A percentile compares a stretch with the other conserved stretches of the same genome.
Evolutionary conservation across 2,888 invertebrate species (phyloP).

Genomic region (Malthinus seriepunctatus): DNA sequence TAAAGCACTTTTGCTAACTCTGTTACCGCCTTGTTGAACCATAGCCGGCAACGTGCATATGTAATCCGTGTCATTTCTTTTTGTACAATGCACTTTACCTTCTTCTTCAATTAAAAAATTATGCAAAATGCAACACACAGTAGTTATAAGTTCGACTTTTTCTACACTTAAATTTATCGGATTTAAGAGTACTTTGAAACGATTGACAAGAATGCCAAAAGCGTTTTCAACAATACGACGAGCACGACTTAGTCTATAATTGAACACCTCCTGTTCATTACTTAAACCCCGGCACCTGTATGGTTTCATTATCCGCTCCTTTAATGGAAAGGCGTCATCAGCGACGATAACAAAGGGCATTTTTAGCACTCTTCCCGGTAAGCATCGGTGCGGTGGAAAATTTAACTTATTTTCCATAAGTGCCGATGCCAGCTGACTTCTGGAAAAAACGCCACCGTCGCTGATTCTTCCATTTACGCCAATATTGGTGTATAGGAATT

Average conservation of each 20-base stretch:
- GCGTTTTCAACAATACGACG: slow-evolving; percentile 6
- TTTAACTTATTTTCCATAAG: neutral
- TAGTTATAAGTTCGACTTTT: slow-evolving; percentile 8
- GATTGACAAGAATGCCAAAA: slow-evolving; percentile 1
- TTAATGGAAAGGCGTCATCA: slow-evolving; percentile 7
- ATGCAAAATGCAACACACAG: neutral
- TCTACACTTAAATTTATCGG: slow-evolving; percentile 7
- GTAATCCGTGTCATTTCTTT: neutral
- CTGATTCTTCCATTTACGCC: slow-evolving; percentile 38
- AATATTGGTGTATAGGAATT: slow-evolving; percentile 37
- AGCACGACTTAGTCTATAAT: slow-evolving; percentile 7
- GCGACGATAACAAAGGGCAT: slow-evolving; percentile 8
- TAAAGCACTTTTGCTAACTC: neutral
- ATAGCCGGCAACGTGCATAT: neutral
- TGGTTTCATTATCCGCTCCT: neutral
- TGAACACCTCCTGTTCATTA: neutral
- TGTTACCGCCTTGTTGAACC: slow-evolving; percentile 6
- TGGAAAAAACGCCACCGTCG: slow-evolving; percentile 36
- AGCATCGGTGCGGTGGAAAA: neutral
- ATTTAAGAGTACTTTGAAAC: neutral
- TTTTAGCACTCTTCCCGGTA: neutral
- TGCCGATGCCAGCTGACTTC: neutral
- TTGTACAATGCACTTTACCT: neutral
- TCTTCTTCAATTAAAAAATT: neutral
- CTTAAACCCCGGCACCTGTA: neutral